Evolutionary conservation across 1,140 invertebrate genomes (phyloP).

Genomic region (Drosophila leontia): DNA sequence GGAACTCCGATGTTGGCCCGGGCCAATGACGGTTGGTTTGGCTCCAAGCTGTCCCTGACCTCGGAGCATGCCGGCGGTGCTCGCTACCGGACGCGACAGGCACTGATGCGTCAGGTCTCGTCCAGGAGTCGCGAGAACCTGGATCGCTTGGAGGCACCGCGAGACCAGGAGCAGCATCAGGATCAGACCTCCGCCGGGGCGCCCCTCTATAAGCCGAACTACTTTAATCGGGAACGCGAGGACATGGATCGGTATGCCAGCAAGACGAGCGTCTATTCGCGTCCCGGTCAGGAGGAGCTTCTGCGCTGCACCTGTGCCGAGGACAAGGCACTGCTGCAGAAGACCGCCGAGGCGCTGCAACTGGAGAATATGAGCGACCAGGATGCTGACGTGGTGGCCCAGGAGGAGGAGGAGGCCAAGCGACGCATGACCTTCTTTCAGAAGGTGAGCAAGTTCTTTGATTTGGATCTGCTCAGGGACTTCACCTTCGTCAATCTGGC

Average conservation of each 20-base stretch:
- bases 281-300: conserved; percentile 45
- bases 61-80: conserved; percentile 84
- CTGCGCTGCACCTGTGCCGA: conserved; percentile 74
- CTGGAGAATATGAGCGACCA: conserved; percentile 25
- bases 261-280: conserved; percentile 70
- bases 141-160: conserved; percentile 36
- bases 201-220: conserved; percentile 71
- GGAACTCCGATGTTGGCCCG: conserved; percentile 88
- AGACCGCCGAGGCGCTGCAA: conserved; percentile 55
- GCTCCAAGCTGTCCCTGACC: conserved; percentile 84
- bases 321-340: conserved; percentile 66
- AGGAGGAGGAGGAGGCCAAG: conserved; percentile 69
- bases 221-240: conserved; percentile 85
- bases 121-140: conserved; percentile 63
- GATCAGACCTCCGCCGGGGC: not conserved
- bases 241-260: conserved; percentile 66
- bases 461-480: conserved; percentile 88
- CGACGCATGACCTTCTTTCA: conserved; percentile 85
- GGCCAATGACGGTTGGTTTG: conserved; percentile 89
- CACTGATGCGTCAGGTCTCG: conserved; percentile 84
- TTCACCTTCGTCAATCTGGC: conserved; percentile 89
- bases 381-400: conserved; percentile 25
- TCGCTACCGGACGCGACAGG: conserved; percentile 86
- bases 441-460: conserved; percentile 87
- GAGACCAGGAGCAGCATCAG: conserved; percentile 5